Conservation (phyloP, 2,888 invertebrate species). For the Trypoxylon attenuatum region DNA sequence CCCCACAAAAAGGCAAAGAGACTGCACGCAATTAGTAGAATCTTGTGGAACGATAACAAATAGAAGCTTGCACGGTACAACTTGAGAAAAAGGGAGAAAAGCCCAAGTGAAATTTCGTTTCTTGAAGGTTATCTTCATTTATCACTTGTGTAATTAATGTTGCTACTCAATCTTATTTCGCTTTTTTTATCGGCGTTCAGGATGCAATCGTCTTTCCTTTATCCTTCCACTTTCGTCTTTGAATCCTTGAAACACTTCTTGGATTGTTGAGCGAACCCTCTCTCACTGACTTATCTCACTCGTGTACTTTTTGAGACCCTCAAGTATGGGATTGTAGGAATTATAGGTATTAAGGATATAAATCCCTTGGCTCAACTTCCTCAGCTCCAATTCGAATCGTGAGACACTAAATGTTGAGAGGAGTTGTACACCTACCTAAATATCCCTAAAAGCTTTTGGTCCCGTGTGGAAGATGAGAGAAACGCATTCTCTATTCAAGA, state of each 20-base stretch:
- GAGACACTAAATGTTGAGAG: no score
- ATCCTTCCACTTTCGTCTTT: neutral
- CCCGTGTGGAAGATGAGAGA: no score
- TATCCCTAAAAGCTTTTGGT: no score
- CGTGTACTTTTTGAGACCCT: no score
- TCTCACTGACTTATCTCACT: no score
- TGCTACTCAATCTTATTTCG: neutral
- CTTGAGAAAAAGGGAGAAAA: neutral
- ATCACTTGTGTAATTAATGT: conserved; percentile 16
- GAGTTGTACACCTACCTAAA: no score
- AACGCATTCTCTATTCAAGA: no score
- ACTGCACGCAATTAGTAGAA: neutral
- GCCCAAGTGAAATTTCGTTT: neutral
- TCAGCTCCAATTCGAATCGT: no score
- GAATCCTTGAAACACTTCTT: neutral
- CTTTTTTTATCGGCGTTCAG: conserved; percentile 24
- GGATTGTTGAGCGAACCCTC: no score
- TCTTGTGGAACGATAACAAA: neutral
- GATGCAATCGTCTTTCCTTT: neutral
- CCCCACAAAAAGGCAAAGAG: neutral
- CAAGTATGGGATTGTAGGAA: no score
- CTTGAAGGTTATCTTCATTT: conserved; percentile 18
- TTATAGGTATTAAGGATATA: no score
- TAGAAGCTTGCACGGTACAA: neutral
- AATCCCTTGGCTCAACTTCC: no score